Base-by-base conservation (phyloP, 2,797 vertebrate species). In the Gadopsis bispinosus region DNA sequence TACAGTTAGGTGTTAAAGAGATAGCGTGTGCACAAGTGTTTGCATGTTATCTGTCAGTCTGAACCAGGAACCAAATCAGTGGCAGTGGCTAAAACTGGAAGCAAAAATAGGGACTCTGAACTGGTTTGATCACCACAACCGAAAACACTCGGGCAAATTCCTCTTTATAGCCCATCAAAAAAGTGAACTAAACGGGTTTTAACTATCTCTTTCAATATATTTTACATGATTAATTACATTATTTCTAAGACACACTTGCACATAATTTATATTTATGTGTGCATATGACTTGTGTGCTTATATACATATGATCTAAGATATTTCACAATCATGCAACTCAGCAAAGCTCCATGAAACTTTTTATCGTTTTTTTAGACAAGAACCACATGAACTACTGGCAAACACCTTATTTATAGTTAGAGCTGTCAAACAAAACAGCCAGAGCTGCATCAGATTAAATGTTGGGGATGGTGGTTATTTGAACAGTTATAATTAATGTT, bases 1-100 rank as follows among this genome's bases (percentile, higher is more conserved):
- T 35, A 16, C 22, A 60, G 41, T 29, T 22, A 17, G 10, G 54
- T 56, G 31, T 58, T 70, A 3, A 26, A 48, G 47, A 56, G 20
- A 66, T 1, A 20, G 39, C 16, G 43, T 55, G 48, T 26, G 31
- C 11, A 3, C 14, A 16, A 29, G 17, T 56, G 37, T 59, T 55
- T 56, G 33, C 7, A 33, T 58, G 19, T 66, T 64, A 26, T 53
- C 26, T 48, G 51, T n/a, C 11, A 26, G 4, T 55, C 13, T 66
- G 22, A 62, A 51, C 1, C 31, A 55, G 45, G 62, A 74, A 71
- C 55, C 14, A 22, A 69, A 75, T 79, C 54, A 70, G 50, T 37
- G 33, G 60, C 7, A 3, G 26, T 4, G 9, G 33, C 61, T 67
- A 50, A 71, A 79, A 69, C 4, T 56, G 58, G 50, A 73, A 69